These are phyloP conservation scores for Pseudocheirus occidentalis DNA, from an alignment of 2,797 vertebrate genomes.

Conservation along the genomic window DNA sequence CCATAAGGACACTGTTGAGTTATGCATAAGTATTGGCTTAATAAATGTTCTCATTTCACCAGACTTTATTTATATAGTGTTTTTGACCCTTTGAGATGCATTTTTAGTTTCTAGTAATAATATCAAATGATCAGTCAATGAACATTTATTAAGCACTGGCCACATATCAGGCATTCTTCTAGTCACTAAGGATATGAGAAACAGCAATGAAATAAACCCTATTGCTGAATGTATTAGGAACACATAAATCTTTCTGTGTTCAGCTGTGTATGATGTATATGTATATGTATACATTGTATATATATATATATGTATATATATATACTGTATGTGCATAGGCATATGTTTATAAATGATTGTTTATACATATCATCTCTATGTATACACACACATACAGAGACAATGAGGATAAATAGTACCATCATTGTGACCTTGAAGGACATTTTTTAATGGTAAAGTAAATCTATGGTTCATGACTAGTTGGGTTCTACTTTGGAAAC, in stretches of 20 bases:
- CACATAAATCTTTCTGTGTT: not conserved
- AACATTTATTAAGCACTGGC: not conserved
- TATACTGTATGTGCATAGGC: too few relatives aligned
- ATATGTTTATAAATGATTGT: too few relatives aligned
- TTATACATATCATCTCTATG: too few relatives aligned
- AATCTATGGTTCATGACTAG: not conserved
- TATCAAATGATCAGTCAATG: not conserved
- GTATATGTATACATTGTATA: too few relatives aligned
- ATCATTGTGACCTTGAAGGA: not conserved
- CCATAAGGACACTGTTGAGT: not conserved
- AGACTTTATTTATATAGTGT: not conserved
- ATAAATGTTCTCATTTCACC: not conserved
- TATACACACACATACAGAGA: too few relatives aligned
- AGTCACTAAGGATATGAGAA: not conserved
- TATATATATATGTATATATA: too few relatives aligned
- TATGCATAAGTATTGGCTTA: not conserved
- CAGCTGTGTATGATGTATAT: too few relatives aligned
- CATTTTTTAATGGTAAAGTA: not conserved
- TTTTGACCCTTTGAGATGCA: not conserved
- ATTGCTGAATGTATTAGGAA: not conserved
- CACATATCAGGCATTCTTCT: not conserved
- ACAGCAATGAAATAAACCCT: not conserved
- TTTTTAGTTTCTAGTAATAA: not conserved
- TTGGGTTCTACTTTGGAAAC: not conserved
- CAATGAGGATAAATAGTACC: not conserved